Percentiles rank a stretch among this genome's conserved stretches.
Evolutionary conservation across 2,888 invertebrate genomes (phyloP).

Genomic region (Elegia similella): DNA sequence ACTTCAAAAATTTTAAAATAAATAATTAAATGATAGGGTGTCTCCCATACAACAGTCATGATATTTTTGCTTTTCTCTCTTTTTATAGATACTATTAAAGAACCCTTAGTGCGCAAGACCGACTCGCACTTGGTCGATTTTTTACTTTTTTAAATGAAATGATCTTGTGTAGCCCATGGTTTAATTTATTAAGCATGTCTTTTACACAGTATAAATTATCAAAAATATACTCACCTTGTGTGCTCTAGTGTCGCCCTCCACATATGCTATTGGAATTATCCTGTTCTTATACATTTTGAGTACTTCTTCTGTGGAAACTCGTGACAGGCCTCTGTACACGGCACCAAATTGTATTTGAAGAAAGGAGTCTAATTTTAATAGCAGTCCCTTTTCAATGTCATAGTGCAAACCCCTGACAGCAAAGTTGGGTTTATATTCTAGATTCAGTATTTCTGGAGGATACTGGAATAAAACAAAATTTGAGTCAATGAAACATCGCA

Average conservation of each 20-base stretch:
- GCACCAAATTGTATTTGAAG: constrained; percentile 97
- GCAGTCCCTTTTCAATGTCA: constrained; percentile 96
- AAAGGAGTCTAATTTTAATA: constrained; percentile 97
- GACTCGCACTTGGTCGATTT: no score
- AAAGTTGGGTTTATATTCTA: constrained; percentile 95
- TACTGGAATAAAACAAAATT: constrained; percentile 83
- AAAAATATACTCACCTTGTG: constrained; percentile 81
- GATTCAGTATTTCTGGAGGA: constrained; percentile 89
- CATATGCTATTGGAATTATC: constrained; percentile 92
- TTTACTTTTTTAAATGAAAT: no score
- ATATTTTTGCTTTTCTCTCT: no score
- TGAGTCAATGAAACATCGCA: neutral
- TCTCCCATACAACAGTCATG: no score
- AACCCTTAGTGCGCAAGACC: no score
- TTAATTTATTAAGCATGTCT: no score
- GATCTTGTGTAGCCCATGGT: no score
- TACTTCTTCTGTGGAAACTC: constrained; percentile 92
- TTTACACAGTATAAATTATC: no score
- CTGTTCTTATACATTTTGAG: constrained; percentile 91
- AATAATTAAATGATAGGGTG: no score
- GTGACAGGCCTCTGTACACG: constrained; percentile 93
- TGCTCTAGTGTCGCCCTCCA: constrained; percentile 88
- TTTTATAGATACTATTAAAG: no score
- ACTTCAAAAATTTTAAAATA: no score
- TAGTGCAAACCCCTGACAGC: constrained; percentile 98